A percentile compares a stretch with the other conserved stretches of the same genome.
Conservation (phyloP, 1,140 invertebrate species). For the Pseudomyrmex sp. region DNA sequence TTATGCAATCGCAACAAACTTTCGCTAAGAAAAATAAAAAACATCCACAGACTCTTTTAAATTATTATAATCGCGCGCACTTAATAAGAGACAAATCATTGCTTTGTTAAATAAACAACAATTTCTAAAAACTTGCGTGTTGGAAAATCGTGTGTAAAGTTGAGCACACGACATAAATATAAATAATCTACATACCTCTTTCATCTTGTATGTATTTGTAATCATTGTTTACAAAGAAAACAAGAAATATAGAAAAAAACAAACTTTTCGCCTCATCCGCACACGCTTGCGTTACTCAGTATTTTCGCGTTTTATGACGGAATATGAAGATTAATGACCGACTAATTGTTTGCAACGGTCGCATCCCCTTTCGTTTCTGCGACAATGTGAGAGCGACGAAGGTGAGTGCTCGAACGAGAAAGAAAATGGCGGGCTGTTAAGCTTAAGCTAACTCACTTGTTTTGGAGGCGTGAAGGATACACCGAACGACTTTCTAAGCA, state of each 20-base stretch:
- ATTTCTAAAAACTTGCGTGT: background rate
- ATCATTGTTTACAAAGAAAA: background rate
- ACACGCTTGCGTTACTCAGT: background rate
- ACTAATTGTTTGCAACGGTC: slow-evolving; percentile 64
- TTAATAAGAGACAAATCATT: background rate
- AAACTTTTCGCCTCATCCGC: background rate
- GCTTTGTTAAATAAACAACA: background rate
- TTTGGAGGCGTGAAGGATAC: slow-evolving; percentile 53
- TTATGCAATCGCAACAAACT: slow-evolving; percentile 15
- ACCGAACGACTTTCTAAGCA: slow-evolving; percentile 64
- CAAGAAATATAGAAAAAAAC: background rate
- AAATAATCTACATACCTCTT: background rate
- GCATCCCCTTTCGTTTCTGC: slow-evolving; percentile 27
- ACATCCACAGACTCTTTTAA: background rate
- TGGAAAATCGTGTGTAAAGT: background rate
- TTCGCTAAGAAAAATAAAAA: slow-evolving; percentile 1
- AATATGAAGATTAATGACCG: slow-evolving; percentile 73
- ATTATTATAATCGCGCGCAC: no score
- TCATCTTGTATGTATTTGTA: no score
- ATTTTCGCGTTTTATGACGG: slow-evolving; percentile 66
- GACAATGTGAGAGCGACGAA: background rate
- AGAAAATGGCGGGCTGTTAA: slow-evolving; percentile 50
- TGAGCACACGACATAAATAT: background rate
- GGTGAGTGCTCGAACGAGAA: background rate
- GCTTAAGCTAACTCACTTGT: slow-evolving; percentile 56